A percentile compares a stretch with the other conserved stretches of the same genome.
phyloP scores from a whole-genome alignment of 2,888 invertebrate species.

The Hypomecis punctinalis region DNA sequence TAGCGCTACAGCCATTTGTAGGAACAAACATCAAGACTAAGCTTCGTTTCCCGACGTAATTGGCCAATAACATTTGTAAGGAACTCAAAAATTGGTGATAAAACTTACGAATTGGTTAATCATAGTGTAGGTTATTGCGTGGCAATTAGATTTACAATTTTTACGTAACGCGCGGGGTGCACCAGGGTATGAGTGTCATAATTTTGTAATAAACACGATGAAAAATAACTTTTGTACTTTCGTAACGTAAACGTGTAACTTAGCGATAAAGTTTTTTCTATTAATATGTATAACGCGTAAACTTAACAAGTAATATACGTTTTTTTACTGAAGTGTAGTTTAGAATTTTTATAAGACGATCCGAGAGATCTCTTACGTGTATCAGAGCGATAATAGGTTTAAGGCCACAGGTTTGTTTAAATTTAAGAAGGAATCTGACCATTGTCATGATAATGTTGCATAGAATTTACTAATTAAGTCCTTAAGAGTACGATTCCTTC shows the following conservation, averaged over 20 bases:
- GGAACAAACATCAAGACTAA: constrained; percentile 36
- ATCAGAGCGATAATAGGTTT: constrained; percentile 83
- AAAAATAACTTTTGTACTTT: constrained; percentile 78
- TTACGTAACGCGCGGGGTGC: constrained; percentile 81
- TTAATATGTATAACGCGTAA: constrained; percentile 76
- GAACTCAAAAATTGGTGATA: constrained; percentile 70
- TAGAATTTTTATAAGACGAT: constrained; percentile 81
- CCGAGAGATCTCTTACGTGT: constrained; percentile 78
- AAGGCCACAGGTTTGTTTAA: constrained; percentile 63
- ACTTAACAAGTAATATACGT: constrained; percentile 74
- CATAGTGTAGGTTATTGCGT: constrained; percentile 77
- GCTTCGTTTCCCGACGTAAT: constrained; percentile 31
- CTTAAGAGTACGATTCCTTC: constrained; percentile 59
- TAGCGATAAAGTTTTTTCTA: constrained; percentile 79
- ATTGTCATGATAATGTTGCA: constrained; percentile 34
- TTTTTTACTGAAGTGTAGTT: constrained; percentile 82
- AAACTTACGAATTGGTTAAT: constrained; percentile 80
- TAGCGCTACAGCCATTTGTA: constrained; percentile 43
- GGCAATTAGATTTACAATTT: constrained; percentile 76
- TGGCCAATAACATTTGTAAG: constrained; percentile 48
- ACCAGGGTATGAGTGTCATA: constrained; percentile 86
- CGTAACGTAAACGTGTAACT: constrained; percentile 78
- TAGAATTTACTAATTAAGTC: constrained; percentile 46
- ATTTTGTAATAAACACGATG: constrained; percentile 67
- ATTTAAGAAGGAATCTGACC: constrained; percentile 65